Base-by-base conservation (phyloP, 2,888 invertebrate genomes). In the Heliconius erato region DNA sequence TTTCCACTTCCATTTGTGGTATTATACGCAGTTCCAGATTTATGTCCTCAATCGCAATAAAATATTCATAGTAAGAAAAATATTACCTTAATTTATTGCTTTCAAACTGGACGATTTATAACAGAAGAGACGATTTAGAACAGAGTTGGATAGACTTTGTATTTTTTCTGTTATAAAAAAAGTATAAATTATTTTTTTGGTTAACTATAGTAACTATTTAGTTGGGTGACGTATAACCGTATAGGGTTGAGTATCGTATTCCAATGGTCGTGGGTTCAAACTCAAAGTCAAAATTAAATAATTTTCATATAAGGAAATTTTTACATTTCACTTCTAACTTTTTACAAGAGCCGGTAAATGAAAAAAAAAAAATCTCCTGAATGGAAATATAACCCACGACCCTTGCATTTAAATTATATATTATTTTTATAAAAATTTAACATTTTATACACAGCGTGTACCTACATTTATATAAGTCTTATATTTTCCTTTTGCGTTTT, bases 31-130 rank as follows among this genome's bases (percentile, higher is more conserved):
- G 63, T 63, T 35, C 19, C 35, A 63, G 76, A 76, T 76, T 76
- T 76, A 76, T 76, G 76, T 76, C 26, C 76, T 26, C 63, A 28
- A 76, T 76, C 35, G 76, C 76, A 76, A 76, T 76, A 76, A 76
- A 76, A 76, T 76, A 76, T 76, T 76, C 76, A 76, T 76, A 76
- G 76, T 76, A 76, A 76, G 76, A 59, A 76, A 76, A 76, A 40
- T 76, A 76, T 76, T 76, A 63, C 63, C 76, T 76, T 76, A 76
- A 76, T 76, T 76, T 63, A 76, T 63, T 76, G 63, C 76, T 76
- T 76, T 76, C 59, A 40, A 76, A 63, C 76, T 76, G 35, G 35
- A n/a, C 59, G 76, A 76, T 76, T 76, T 76, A 76, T 76, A 28
- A 72, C 72, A 9, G 63, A 26, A n/a, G 19, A 54, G 35, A n/a